Evolutionary conservation across 2,888 invertebrate genomes (phyloP).

Genomic region (Phyllotreta striolata): DNA sequence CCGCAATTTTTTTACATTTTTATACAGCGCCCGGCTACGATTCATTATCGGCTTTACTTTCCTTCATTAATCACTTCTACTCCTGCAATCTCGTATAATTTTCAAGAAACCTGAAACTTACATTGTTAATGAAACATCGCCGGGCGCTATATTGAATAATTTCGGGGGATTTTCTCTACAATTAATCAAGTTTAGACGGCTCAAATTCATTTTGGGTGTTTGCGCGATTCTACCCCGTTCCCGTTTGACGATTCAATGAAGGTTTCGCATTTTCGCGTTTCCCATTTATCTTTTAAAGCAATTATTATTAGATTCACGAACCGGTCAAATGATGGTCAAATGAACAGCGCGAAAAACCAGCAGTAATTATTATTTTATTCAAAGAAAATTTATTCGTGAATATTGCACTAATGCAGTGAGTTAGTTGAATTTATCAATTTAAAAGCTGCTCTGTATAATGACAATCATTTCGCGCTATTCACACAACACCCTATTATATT

Average conservation of each 20-base stretch:
- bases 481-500: no score
- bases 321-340: no score
- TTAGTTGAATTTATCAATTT: no score
- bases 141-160: constrained; percentile 29
- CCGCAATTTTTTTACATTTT: no score
- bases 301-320: no score
- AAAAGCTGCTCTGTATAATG: no score
- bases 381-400: no score
- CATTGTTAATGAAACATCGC: constrained; percentile 35
- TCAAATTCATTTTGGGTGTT: constrained; percentile 17
- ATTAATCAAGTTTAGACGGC: constrained; percentile 24
- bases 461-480: no score
- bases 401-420: no score
- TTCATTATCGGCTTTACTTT: constrained; percentile 27
- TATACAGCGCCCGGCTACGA: neutral
- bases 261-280: neutral
- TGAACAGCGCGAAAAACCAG: no score
- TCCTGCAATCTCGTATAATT: constrained; percentile 29
- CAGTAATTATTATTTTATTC: no score
- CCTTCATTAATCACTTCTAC: constrained; percentile 34
- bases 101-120: constrained; percentile 37
- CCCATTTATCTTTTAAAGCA: no score
- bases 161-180: constrained; percentile 22
- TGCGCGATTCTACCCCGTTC: constrained; percentile 7
- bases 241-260: constrained; percentile 10